Evolutionary conservation across 2,797 vertebrate species (phyloP).

Genomic region (Otolemur crassicaudatus): DNA sequence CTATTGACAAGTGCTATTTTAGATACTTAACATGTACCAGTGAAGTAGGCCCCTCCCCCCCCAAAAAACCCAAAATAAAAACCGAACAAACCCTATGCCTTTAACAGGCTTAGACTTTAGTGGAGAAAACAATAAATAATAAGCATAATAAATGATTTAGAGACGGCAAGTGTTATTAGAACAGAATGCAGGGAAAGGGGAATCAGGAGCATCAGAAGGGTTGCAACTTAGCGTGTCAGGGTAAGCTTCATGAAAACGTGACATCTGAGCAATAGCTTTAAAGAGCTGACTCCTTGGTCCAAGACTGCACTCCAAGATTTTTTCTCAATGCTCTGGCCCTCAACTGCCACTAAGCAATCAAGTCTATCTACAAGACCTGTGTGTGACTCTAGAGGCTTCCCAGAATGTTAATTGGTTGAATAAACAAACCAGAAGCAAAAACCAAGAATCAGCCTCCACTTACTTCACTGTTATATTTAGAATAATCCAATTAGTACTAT

Average conservation of each 20-base stretch:
- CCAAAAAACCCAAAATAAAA: not conserved
- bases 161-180: not conserved
- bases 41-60: not conserved
- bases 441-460: slow-evolving; percentile 7
- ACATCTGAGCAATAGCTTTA: not conserved
- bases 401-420: not conserved
- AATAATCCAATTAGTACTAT: slow-evolving; percentile 9
- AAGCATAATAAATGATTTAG: not conserved
- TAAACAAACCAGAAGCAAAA: slow-evolving; percentile 49
- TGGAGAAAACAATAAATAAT: not conserved
- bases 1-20: not conserved
- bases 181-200: not conserved
- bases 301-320: not conserved
- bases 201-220: not conserved
- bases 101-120: not conserved
- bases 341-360: slow-evolving; percentile 13
- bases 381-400: not conserved
- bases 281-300: not conserved
- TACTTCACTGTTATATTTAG: not conserved
- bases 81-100: not conserved
- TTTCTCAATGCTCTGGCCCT: not conserved
- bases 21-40: not conserved
- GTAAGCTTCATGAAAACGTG: not conserved
- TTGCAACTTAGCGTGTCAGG: not conserved
- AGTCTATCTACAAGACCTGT: not conserved